Evolutionary conservation across 1,140 invertebrate species (phyloP).

Genomic region (Triops cancriformis): DNA sequence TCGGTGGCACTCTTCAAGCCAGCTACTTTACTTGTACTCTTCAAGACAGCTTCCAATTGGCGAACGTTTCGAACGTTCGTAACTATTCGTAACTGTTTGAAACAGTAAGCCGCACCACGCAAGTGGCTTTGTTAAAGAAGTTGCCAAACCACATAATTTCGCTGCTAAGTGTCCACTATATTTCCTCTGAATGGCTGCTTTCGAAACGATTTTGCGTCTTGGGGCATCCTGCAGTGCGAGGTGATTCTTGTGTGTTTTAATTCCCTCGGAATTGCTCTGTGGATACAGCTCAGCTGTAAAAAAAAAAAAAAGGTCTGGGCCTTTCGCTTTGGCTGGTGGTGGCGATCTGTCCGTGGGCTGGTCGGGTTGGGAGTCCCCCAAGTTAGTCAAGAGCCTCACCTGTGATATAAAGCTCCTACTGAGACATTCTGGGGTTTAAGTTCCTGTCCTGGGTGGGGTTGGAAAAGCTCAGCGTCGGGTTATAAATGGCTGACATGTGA

Average conservation of each 20-base stretch:
- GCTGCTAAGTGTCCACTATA: not conserved
- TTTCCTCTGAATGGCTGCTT: not conserved
- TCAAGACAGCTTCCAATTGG: too few species aligned
- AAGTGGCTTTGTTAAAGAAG: not conserved
- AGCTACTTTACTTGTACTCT: too few species aligned
- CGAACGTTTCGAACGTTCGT: not conserved
- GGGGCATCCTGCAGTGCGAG: not conserved
- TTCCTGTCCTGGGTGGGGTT: not conserved
- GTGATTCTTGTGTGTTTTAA: not conserved
- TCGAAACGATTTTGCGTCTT: not conserved
- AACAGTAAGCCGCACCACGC: not conserved
- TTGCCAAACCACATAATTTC: slow-evolving; percentile 1
- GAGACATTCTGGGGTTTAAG: not conserved
- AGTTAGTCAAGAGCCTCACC: not conserved
- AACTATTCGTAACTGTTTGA: too few species aligned
- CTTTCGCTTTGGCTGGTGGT: not conserved
- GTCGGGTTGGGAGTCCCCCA: not conserved
- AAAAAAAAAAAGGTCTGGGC: not conserved
- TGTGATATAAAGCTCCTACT: not conserved
- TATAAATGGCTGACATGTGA: slow-evolving; percentile 10
- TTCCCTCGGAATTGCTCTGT: not conserved
- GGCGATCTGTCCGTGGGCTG: not conserved
- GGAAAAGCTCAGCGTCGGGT: not conserved
- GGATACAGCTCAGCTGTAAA: not conserved
- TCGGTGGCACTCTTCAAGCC: too few species aligned